phyloP scores from a whole-genome alignment of 2,888 invertebrate species.

The Odontothrips loti region DNA sequence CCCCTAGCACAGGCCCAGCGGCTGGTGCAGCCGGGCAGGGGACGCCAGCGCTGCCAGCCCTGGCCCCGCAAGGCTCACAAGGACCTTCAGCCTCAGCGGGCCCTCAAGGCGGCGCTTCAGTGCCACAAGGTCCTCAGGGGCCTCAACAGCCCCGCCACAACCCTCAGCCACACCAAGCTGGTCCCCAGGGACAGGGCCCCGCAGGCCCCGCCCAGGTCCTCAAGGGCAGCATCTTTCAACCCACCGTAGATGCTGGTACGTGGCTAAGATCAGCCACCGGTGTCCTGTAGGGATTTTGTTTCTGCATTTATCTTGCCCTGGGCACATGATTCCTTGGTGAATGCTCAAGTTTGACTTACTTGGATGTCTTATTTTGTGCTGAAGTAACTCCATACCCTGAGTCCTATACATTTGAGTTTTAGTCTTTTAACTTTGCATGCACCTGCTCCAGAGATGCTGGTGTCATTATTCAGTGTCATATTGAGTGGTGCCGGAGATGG shows the following conservation, averaged over 20 bases:
- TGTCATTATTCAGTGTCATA: too few relatives aligned
- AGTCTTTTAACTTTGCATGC: too few relatives aligned
- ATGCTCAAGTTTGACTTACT: too few relatives aligned
- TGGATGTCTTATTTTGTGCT: too few relatives aligned
- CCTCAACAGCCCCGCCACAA: slow-evolving; percentile 30
- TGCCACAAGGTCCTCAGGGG: slow-evolving; percentile 27
- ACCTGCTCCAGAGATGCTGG: too few relatives aligned
- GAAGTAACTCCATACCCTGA: too few relatives aligned
- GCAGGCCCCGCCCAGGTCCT: too few relatives aligned
- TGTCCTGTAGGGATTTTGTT: not conserved
- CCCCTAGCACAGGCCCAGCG: not conserved
- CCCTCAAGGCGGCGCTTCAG: too few relatives aligned
- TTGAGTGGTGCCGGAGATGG: too few relatives aligned
- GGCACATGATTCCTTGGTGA: not conserved
- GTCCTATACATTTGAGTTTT: too few relatives aligned
- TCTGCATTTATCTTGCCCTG: not conserved
- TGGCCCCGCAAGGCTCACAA: slow-evolving; percentile 7
- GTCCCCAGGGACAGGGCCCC: not conserved
- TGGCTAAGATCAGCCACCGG: not conserved
- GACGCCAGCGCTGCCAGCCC: too few relatives aligned
- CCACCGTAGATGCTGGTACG: slow-evolving; percentile 16
- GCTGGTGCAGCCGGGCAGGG: not conserved
- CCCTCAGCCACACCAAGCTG: not conserved
- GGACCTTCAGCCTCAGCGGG: slow-evolving; percentile 15
- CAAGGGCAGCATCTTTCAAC: not conserved